Evolutionary conservation across 2,888 invertebrate species (phyloP), one percentile per base, ranked within the genome.

Genomic region (Troides helena): DNA sequence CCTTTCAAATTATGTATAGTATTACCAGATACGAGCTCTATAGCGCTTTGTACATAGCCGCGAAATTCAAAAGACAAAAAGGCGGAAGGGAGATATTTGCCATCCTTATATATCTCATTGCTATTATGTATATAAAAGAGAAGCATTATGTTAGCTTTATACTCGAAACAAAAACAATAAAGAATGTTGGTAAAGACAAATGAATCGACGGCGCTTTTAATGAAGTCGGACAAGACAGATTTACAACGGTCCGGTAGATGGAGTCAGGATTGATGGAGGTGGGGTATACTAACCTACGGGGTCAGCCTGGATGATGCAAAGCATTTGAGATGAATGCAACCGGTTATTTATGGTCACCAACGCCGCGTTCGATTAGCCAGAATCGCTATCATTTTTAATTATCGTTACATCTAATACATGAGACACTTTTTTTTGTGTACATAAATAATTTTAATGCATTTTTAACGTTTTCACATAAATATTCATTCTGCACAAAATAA

Each of bases 191-290:
- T 50, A 17, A 50, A 50, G 59, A 63, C 59, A 63, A 59, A 68
- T 63, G 58, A 36, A 63, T 50, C 23, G 63, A 62, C 68, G 63
- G 58, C 25, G 57, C 21, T 17, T 63, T 68, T 58, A 50, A 62
- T 56, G n/a, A 62, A 30, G 57, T 50, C 10, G 14, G 50, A 50
- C 30, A n/a, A 50, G 68, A 68, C 58, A 63, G 68, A 68, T 68
- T 68, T 63, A 68, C 68, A 68, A 36, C 68, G 58, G 50, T 25
- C 59, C 18, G 63, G 50, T 63, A 58, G 63, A 59, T 50, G 30
- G 62, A 62, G 43, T 43, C 21, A 5, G 43, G 50, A 50, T 50
- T 50, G 50, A 50, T 50, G 17, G 50, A 50, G 50, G 50, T 18
- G 50, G 39, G 10, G 39, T 39, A 39, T 50, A 46, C 12, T 46